phyloP scores from a whole-genome alignment of 1,140 invertebrate species.

The Heliothis subflexa region DNA sequence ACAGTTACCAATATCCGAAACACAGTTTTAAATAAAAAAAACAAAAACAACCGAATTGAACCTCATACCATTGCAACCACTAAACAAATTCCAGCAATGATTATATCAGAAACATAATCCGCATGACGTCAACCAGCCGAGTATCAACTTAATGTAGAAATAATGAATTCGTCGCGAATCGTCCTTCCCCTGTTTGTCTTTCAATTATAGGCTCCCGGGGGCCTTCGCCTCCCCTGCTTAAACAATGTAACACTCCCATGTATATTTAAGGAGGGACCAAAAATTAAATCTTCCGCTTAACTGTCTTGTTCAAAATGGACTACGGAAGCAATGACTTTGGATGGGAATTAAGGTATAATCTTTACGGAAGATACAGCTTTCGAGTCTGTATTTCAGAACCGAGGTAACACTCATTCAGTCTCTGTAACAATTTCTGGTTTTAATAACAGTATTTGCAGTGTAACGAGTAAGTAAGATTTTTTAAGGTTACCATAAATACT shows the following conservation, averaged over 20 bases:
- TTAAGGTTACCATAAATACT: too few relatives aligned
- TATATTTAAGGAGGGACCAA: conserved; percentile 75
- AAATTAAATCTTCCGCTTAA: conserved; percentile 75
- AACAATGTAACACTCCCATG: conserved; percentile 68
- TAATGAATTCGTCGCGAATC: conserved; percentile 78
- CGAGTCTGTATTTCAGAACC: too few relatives aligned
- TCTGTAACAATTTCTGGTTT: too few relatives aligned
- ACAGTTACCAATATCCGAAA: background rate
- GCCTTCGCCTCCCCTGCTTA: conserved; percentile 63
- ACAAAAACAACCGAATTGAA: background rate
- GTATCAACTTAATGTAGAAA: conserved; percentile 76
- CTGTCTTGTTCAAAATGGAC: conserved; percentile 55
- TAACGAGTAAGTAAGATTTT: too few relatives aligned
- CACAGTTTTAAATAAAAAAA: background rate
- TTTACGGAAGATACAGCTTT: too few relatives aligned
- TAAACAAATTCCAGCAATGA: conserved; percentile 20
- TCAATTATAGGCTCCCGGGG: conserved; percentile 73
- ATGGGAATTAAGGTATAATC: background rate
- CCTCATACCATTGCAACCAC: background rate
- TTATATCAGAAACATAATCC: conserved; percentile 41
- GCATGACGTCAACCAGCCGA: conserved; percentile 51
- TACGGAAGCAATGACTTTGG: conserved; percentile 53
- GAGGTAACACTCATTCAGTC: too few relatives aligned
- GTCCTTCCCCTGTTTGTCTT: conserved; percentile 76
- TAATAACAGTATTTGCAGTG: too few relatives aligned